These are phyloP conservation scores for Orius insidiosus DNA, from an alignment of 1,140 invertebrate species.

Conservation along the genomic window DNA sequence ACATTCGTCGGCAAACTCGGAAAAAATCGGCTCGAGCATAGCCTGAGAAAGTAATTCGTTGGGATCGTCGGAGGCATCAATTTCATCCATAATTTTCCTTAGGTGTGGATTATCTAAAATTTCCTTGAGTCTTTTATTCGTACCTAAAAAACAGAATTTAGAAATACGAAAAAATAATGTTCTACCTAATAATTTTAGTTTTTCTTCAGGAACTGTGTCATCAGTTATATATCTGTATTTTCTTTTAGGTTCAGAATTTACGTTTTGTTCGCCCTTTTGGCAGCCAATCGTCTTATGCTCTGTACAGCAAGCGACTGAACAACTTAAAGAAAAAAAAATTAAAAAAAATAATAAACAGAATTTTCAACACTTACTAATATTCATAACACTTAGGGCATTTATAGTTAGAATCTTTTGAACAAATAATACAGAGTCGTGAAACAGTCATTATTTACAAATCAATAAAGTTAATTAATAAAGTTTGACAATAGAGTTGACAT, in stretches of 20 bases:
- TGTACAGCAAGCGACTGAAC: constrained; percentile 44
- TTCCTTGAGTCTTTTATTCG: constrained; percentile 36
- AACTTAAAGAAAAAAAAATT: constrained; percentile 30
- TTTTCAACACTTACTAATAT: too few relatives aligned
- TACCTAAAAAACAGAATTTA: constrained; percentile 24
- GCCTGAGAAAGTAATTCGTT: constrained; percentile 41
- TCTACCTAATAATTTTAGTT: constrained; percentile 37
- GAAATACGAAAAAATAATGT: neutral
- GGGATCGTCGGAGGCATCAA: constrained; percentile 39
- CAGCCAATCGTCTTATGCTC: constrained; percentile 30
- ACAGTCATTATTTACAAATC: too few relatives aligned
- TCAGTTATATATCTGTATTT: constrained; percentile 37
- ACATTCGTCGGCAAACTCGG: constrained; percentile 57
- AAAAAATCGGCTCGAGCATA: constrained; percentile 61
- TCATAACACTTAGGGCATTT: too few relatives aligned
- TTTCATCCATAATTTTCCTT: constrained; percentile 35
- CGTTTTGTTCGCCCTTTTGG: neutral
- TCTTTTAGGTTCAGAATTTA: neutral
- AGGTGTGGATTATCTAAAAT: constrained; percentile 50
- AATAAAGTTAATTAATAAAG: too few relatives aligned
- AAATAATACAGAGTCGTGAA: too few relatives aligned
- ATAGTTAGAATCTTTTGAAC: too few relatives aligned
- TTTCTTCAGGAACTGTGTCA: constrained; percentile 42
- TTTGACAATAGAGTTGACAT: too few relatives aligned
- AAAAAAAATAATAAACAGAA: neutral